Conservation (phyloP, 2,888 invertebrate genomes). For the Melinaea marsaeus region DNA sequence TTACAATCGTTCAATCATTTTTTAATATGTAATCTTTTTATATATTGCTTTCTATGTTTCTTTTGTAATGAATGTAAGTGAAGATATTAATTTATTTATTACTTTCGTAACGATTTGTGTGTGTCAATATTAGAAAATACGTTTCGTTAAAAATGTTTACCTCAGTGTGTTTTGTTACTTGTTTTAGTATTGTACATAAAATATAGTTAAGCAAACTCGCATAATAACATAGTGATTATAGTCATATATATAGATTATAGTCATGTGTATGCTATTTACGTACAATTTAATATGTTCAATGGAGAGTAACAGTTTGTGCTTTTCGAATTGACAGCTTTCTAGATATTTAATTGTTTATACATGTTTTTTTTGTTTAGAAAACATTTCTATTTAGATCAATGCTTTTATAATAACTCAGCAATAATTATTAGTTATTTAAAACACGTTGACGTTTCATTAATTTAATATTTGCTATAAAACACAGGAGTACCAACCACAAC, state of each 20-base stretch:
- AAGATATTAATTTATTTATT: too few relatives aligned
- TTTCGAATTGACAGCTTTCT: too few relatives aligned
- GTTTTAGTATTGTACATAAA: conserved; percentile 36
- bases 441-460: too few relatives aligned
- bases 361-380: too few relatives aligned
- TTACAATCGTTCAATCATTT: conserved; percentile 18
- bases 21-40: conserved; percentile 13
- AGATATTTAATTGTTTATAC: too few relatives aligned
- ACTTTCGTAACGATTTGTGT: too few relatives aligned
- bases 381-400: too few relatives aligned
- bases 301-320: too few relatives aligned
- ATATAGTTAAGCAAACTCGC: conserved; percentile 30
- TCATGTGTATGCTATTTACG: conserved; percentile 16
- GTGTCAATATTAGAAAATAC: background rate
- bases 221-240: conserved; percentile 26
- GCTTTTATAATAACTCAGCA: too few relatives aligned
- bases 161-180: conserved; percentile 29
- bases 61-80: conserved; percentile 10
- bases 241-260: conserved; percentile 5
- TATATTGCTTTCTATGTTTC: conserved; percentile 5
- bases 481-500: too few relatives aligned
- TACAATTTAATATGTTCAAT: conserved; percentile 11
- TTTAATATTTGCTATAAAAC: too few relatives aligned
- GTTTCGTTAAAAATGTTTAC: conserved; percentile 26
- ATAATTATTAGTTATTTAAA: too few relatives aligned